Evolutionary conservation across 2,888 invertebrate species (phyloP), one percentile per base, ranked within the genome.

Genomic region (Erebia palarica): DNA sequence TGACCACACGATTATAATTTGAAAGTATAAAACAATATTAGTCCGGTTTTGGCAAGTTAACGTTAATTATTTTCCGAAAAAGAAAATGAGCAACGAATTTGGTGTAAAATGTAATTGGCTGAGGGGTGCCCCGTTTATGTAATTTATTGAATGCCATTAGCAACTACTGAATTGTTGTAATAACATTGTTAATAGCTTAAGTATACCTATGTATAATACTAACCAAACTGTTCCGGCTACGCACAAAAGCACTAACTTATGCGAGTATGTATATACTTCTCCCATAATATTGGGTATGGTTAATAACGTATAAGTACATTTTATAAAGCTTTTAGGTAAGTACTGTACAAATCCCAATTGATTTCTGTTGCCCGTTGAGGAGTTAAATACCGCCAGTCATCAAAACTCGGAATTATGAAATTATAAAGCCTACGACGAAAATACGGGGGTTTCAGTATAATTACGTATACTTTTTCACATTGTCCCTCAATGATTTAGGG

Each of bases 121-220:
- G 65, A 51, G 59, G 68, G 53, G 53, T 53, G 55, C 44, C 53
- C 57, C 59, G 64, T 68, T 68, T 68, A 58, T 58, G 59, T 59
- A 68, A 72, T 68, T 68, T 72, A 72, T 72, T 60, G 64, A n/a
- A 21, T 18, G 16, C 44, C 64, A 72, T 72, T 72, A 65, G 68
- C 71, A 55, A 53, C 68, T 68, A 51, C 27, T 21, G 47, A 63
- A 63, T 63, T 49, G 21, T 63, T 63, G 49, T 21, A 63, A 1
- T 63, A 63, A 16, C 63, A 63, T 49, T 21, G 49, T 49, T 63
- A 59, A 36, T 36, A 44, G 61, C 11, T 11, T 18, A 47, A 36
- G 36, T 61, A n/a, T 10, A 1, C n/a, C 0, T 8, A 16, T 16
- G 1, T 47, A 36, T 36, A 36, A 36, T 36, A 36, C 36, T 36